Evolutionary conservation across 2,888 invertebrate species (phyloP).

Genomic region (Hirtodrosophila histrioides): DNA sequence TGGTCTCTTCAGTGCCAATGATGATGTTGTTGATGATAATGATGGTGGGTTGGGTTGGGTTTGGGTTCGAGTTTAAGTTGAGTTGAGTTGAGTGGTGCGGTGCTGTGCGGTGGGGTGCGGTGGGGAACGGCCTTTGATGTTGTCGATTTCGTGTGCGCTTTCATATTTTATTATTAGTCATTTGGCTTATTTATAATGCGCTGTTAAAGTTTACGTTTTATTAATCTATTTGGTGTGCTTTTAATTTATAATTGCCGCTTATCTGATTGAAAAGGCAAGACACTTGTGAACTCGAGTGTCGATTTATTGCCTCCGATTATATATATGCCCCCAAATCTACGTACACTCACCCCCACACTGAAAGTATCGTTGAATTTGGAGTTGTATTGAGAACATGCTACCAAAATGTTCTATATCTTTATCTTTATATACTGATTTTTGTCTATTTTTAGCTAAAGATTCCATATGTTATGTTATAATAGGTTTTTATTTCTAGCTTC

Average conservation of each 20-base stretch:
- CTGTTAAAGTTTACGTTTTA: slow-evolving; percentile 75
- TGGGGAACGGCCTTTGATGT: slow-evolving; percentile 62
- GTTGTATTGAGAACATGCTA: too few relatives aligned
- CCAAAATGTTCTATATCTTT: too few relatives aligned
- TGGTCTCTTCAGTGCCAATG: slow-evolving; percentile 38
- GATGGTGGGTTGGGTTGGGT: slow-evolving; percentile 6
- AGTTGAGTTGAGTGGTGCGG: not conserved
- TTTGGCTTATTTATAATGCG: slow-evolving; percentile 74
- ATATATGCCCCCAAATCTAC: slow-evolving; percentile 18
- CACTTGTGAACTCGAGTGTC: slow-evolving; percentile 73
- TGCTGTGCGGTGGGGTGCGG: not conserved
- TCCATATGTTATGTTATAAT: too few relatives aligned
- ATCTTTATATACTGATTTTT: too few relatives aligned
- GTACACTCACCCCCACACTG: not conserved
- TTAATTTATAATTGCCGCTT: slow-evolving; percentile 78
- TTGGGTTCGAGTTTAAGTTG: not conserved
- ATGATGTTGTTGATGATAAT: slow-evolving; percentile 36
- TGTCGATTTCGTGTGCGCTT: slow-evolving; percentile 60
- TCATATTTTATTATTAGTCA: slow-evolving; percentile 77
- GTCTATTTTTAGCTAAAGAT: too few relatives aligned
- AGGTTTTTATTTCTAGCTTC: too few relatives aligned
- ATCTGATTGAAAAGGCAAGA: slow-evolving; percentile 74
- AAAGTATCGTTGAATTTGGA: too few relatives aligned
- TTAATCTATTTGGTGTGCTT: slow-evolving; percentile 75
- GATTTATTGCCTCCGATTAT: slow-evolving; percentile 72